Conservation (phyloP, 2,113 vertebrate species). For the Lepus europaeus region DNA sequence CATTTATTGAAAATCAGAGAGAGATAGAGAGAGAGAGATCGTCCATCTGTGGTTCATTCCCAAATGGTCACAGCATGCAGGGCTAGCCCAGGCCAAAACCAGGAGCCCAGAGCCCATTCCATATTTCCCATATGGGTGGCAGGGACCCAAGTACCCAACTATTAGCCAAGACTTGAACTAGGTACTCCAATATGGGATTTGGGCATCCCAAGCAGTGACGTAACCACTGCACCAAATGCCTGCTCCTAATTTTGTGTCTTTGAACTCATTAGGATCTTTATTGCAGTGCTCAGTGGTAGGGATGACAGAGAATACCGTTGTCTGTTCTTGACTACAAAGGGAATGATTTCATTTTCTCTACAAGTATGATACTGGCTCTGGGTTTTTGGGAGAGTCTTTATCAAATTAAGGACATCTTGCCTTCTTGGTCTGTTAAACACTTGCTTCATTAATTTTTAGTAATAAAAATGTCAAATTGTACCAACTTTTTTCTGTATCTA, state of each 20-base stretch:
- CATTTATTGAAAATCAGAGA: too few species aligned
- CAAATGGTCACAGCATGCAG: too few species aligned
- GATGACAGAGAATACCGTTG: background rate
- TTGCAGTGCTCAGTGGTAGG: background rate
- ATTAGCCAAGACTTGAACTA: too few species aligned
- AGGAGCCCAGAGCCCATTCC: too few species aligned
- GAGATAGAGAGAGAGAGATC: too few species aligned
- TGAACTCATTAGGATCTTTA: background rate
- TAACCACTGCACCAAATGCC: too few species aligned
- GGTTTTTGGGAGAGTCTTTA: slow-evolving; percentile 22
- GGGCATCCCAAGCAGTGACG: too few species aligned
- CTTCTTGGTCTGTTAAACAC: background rate
- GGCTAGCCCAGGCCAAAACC: too few species aligned
- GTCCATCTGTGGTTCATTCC: too few species aligned
- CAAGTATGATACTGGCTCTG: background rate
- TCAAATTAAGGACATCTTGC: background rate
- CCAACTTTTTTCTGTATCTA: slow-evolving; percentile 31
- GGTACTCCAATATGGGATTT: too few species aligned
- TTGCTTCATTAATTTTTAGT: slow-evolving; percentile 21
- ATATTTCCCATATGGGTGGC: too few species aligned
- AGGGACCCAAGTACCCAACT: too few species aligned
- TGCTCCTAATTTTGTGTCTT: background rate
- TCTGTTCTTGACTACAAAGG: background rate
- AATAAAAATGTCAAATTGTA: slow-evolving; percentile 26
- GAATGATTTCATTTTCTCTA: slow-evolving; percentile 53